These are phyloP conservation scores for Poeciliopsis prolifica DNA, from an alignment of 2,113 vertebrate species.

Conservation along the genomic window DNA sequence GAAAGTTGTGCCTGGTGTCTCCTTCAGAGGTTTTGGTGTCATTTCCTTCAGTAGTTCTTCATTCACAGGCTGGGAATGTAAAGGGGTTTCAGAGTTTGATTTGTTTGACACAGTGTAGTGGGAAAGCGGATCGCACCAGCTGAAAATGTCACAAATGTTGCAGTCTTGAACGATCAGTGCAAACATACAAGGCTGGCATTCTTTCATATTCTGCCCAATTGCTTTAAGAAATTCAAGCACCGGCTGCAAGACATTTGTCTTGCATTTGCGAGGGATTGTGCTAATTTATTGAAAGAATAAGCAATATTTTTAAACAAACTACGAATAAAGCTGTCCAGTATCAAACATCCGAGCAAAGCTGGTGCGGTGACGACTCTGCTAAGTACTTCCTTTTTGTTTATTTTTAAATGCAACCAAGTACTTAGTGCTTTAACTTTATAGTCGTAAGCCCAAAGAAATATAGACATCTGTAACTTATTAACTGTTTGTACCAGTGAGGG, in stretches of 20 bases:
- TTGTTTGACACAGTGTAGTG: too few relatives aligned
- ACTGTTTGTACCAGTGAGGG: constrained; percentile 31
- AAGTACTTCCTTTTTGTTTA: constrained; percentile 12
- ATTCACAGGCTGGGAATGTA: too few relatives aligned
- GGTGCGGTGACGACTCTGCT: not conserved
- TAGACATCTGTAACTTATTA: constrained; percentile 52
- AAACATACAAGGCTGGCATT: not conserved
- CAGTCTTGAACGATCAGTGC: not conserved
- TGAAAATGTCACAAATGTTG: too few relatives aligned
- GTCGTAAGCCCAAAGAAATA: constrained; percentile 30
- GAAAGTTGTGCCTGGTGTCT: too few relatives aligned
- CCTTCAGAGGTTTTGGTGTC: too few relatives aligned
- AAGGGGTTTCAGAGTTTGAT: too few relatives aligned
- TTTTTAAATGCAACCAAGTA: constrained; percentile 25
- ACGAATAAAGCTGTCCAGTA: not conserved
- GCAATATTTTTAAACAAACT: not conserved
- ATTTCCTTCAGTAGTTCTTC: too few relatives aligned
- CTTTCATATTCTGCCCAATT: too few relatives aligned
- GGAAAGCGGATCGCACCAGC: too few relatives aligned
- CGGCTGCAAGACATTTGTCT: constrained; percentile 1
- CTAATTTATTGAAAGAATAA: not conserved
- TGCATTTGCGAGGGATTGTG: not conserved
- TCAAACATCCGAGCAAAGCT: not conserved
- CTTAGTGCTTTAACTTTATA: constrained; percentile 14
- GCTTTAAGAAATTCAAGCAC: not conserved